phyloP scores from a whole-genome alignment of 2,113 vertebrate genomes.

The Colaptes auratus region DNA sequence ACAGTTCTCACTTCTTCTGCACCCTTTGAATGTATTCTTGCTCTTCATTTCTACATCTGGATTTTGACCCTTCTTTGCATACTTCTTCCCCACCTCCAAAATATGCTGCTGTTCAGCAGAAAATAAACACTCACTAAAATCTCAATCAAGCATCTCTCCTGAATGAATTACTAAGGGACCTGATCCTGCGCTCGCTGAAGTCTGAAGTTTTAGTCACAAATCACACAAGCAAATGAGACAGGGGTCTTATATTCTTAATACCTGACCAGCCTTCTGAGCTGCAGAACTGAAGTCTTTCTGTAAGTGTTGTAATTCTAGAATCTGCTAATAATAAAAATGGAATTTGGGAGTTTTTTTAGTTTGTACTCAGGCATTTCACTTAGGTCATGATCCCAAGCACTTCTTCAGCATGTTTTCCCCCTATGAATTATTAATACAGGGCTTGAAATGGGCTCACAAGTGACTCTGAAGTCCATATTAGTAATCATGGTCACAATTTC shows the following conservation, averaged over 20 bases:
- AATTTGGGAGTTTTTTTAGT: slow-evolving; percentile 48
- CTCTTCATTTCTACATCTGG: slow-evolving; percentile 42
- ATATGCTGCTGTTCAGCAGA: slow-evolving; percentile 30
- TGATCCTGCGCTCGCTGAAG: slow-evolving; percentile 26
- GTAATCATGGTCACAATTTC: slow-evolving; percentile 50
- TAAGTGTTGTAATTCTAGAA: slow-evolving; percentile 51
- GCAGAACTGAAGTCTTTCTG: slow-evolving; percentile 20
- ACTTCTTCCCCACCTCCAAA: slow-evolving; percentile 44
- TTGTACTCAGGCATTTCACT: slow-evolving; percentile 48
- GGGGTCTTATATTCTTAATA: slow-evolving; percentile 17
- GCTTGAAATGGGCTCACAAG: slow-evolving; percentile 40
- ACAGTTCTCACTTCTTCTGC: slow-evolving; percentile 30
- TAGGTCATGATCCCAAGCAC: slow-evolving; percentile 66
- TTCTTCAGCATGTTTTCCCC: slow-evolving; percentile 51
- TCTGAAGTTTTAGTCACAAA: slow-evolving; percentile 41
- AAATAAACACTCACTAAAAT: slow-evolving; percentile 59
- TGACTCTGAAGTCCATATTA: slow-evolving; percentile 61
- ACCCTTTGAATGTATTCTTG: slow-evolving; percentile 3
- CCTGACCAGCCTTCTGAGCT: background rate
- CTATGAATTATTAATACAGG: slow-evolving; percentile 77
- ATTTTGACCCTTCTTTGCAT: slow-evolving; percentile 65
- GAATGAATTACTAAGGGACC: slow-evolving; percentile 17
- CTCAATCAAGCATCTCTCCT: slow-evolving; percentile 29
- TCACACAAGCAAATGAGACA: slow-evolving; percentile 22
- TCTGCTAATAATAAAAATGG: slow-evolving; percentile 61